Percentiles rank a stretch among this genome's conserved stretches.
Conservation (phyloP, 2,797 vertebrate genomes). For the Lerista edwardsae region DNA sequence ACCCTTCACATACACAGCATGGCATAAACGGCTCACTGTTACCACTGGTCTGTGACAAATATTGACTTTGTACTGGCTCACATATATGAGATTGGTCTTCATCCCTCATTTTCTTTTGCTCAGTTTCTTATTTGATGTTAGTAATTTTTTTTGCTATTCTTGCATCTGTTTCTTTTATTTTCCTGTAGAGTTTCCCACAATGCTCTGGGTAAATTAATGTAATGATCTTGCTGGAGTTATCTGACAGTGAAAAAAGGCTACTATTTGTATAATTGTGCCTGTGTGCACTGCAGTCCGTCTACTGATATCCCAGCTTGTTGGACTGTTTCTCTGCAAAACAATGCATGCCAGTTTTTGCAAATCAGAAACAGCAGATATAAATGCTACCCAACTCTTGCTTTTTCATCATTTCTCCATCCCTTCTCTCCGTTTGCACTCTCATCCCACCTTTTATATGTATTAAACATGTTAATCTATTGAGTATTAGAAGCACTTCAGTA, state of each 20-base stretch:
- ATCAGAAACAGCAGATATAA: constrained; percentile 71
- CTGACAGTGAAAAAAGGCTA: constrained; percentile 72
- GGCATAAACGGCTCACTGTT: constrained; percentile 66
- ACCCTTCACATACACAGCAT: constrained; percentile 39
- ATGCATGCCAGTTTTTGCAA: constrained; percentile 57
- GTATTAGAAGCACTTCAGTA: constrained; percentile 51
- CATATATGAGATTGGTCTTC: constrained; percentile 6
- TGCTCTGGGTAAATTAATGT: constrained; percentile 87
- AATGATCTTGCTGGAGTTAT: constrained; percentile 81
- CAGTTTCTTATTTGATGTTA: constrained; percentile 68
- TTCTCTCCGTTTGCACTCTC: constrained; percentile 49
- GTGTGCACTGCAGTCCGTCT: constrained; percentile 80
- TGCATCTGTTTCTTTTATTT: constrained; percentile 76
- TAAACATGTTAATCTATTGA: constrained; percentile 48
- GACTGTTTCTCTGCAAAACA: constrained; percentile 65
- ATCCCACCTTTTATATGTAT: neutral
- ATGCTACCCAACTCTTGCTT: constrained; percentile 52
- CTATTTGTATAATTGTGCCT: constrained; percentile 88
- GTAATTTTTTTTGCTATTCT: constrained; percentile 70
- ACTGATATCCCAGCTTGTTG: constrained; percentile 67
- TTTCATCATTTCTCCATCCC: constrained; percentile 9
- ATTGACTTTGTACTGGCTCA: constrained; percentile 61
- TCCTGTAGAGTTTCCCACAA: constrained; percentile 81
- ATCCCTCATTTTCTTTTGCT: constrained; percentile 73
- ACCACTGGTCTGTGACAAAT: constrained; percentile 60